phyloP scores from a whole-genome alignment of 2,113 vertebrate species.

The Myotis davidii region DNA sequence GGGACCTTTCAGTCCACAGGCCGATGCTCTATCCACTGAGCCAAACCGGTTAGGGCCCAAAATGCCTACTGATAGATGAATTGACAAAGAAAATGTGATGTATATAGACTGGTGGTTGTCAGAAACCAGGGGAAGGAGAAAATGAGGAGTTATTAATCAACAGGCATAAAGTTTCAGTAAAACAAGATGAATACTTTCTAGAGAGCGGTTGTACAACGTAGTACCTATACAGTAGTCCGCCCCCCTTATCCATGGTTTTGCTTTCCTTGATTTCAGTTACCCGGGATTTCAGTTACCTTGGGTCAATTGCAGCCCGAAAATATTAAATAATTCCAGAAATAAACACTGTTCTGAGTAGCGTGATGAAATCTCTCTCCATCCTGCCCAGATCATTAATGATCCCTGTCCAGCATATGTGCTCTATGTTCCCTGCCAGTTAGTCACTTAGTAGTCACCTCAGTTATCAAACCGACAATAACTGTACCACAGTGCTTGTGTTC shows the following conservation, averaged over 20 bases:
- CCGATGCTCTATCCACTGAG: no score
- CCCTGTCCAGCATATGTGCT: not conserved
- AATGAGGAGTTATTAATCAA: not conserved
- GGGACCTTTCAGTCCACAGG: no score
- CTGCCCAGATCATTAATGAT: not conserved
- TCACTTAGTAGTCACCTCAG: not conserved
- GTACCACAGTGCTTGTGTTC: not conserved
- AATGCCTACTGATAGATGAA: not conserved
- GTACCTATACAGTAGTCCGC: not conserved
- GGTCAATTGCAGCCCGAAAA: not conserved
- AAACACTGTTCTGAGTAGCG: not conserved
- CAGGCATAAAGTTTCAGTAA: not conserved
- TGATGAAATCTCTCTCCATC: not conserved
- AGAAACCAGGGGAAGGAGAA: not conserved
- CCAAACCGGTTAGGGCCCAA: not conserved
- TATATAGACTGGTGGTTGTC: no score
- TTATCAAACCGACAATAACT: not conserved
- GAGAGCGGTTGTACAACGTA: not conserved
- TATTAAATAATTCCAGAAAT: not conserved
- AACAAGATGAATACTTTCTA: not conserved
- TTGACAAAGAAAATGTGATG: not conserved
- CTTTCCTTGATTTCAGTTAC: not conserved
- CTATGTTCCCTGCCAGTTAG: not conserved
- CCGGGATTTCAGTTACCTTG: not conserved
- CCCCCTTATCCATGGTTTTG: not conserved